phyloP scores from a whole-genome alignment of 2,888 invertebrate genomes.

The Oscheius sp. region DNA sequence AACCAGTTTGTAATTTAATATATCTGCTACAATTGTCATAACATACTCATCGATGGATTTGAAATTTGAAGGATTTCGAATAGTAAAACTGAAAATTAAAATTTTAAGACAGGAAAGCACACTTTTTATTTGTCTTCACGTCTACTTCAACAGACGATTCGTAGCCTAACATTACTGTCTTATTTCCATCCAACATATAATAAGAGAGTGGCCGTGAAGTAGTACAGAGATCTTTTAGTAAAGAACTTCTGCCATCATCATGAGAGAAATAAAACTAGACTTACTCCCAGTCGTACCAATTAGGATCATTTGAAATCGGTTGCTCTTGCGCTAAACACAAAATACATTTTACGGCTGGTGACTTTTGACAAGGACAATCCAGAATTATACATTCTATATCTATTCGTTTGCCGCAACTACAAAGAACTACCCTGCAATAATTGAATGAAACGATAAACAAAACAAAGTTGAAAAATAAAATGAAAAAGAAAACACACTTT shows the following conservation, averaged over 20 bases:
- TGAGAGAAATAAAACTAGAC: background rate
- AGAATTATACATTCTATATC: slow-evolving; percentile 48
- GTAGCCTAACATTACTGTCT: slow-evolving; percentile 32
- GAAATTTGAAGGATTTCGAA: slow-evolving; percentile 27
- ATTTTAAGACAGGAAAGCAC: slow-evolving; percentile 31
- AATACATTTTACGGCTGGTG: slow-evolving; percentile 33
- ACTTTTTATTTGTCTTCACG: slow-evolving; percentile 21
- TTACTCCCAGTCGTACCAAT: slow-evolving; percentile 45
- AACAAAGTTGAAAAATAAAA: too few species aligned
- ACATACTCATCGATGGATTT: slow-evolving; percentile 32
- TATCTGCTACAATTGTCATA: slow-evolving; percentile 32
- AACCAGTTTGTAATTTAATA: slow-evolving; percentile 43
- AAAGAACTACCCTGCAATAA: slow-evolving; percentile 10
- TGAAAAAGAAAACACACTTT: too few species aligned
- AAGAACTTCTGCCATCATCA: background rate
- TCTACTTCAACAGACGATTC: slow-evolving; percentile 13
- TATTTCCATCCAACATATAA: slow-evolving; percentile 31
- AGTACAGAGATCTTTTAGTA: slow-evolving; percentile 5
- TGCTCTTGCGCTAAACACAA: slow-evolving; percentile 23
- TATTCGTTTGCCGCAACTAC: slow-evolving; percentile 35
- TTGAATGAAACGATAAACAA: too few species aligned
- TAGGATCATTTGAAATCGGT: slow-evolving; percentile 19
- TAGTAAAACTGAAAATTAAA: slow-evolving; percentile 38
- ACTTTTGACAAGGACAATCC: slow-evolving; percentile 47
- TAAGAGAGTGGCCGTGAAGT: slow-evolving; percentile 32